Percentiles rank a stretch among this genome's conserved stretches.
These are phyloP conservation scores for Pristionchus entomophagus DNA, from an alignment of 2,888 invertebrate genomes.

Conservation along the genomic window DNA sequence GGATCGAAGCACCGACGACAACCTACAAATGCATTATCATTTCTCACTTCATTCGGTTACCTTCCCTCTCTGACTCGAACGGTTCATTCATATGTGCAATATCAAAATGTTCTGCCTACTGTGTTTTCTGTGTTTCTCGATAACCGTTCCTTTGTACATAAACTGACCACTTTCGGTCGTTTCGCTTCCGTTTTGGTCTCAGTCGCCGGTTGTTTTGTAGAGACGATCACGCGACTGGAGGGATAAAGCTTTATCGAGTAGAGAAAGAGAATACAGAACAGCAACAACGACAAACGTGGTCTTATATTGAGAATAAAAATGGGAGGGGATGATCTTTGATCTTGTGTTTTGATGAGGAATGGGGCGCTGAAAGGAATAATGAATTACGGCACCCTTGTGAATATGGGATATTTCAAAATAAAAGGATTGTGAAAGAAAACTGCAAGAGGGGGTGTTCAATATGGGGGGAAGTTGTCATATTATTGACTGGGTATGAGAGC, in stretches of 20 bases:
- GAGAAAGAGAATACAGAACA: not conserved
- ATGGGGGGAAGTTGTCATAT: no score
- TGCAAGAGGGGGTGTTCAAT: no score
- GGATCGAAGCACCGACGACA: conserved; percentile 74
- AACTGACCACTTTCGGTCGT: conserved; percentile 57
- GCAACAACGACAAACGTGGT: no score
- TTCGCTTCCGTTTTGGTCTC: not conserved
- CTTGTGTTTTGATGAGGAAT: not conserved
- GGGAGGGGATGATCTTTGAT: not conserved
- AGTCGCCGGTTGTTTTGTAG: not conserved
- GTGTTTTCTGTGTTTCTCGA: no score
- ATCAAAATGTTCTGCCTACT: no score
- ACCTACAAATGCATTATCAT: not conserved
- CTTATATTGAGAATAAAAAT: no score
- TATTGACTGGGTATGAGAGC: no score
- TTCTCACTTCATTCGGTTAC: not conserved
- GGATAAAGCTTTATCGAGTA: conserved; percentile 4
- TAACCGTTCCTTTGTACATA: not conserved
- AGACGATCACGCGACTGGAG: not conserved
- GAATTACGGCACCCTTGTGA: not conserved
- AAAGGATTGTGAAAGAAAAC: no score
- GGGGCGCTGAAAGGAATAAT: not conserved
- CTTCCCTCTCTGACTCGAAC: not conserved
- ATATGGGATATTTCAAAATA: conserved; percentile 13
- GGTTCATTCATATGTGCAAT: no score